phyloP scores from a whole-genome alignment of 2,113 vertebrate genomes.

The Eleginops maclovinus region DNA sequence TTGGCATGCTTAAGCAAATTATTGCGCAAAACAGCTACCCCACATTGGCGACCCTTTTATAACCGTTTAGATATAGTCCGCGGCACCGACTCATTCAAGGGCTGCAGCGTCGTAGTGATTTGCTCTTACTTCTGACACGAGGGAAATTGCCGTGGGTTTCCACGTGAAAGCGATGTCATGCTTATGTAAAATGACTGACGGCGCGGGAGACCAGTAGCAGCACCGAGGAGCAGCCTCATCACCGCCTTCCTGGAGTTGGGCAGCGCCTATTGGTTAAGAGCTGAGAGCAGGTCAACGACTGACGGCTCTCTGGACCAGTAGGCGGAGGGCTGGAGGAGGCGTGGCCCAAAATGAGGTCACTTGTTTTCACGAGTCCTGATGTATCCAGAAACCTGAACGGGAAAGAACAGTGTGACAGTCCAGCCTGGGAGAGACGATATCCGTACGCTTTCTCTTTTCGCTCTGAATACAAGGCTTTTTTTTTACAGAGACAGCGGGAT shows the following conservation, averaged over 20 bases:
- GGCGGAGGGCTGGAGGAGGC: neutral
- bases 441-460: fast-evolving
- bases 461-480: neutral
- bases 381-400: conserved; percentile 17
- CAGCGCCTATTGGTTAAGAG: conserved; percentile 11
- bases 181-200: conserved; percentile 89
- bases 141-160: conserved; percentile 81
- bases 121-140: conserved; percentile 60
- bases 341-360: conserved; percentile 76
- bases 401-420: conserved; percentile 46
- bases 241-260: neutral
- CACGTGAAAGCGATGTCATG: conserved; percentile 88
- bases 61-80: conserved; percentile 84
- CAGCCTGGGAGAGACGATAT: neutral
- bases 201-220: conserved; percentile 42
- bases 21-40: conserved; percentile 17
- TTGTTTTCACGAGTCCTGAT: conserved; percentile 42
- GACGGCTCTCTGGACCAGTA: conserved; percentile 68
- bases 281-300: fast-evolving
- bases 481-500: neutral
- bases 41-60: conserved; percentile 75
- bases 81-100: conserved; percentile 64
- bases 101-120: conserved; percentile 67
- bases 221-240: fast-evolving
- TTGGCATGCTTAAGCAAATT: conserved; percentile 17